phyloP scores from a whole-genome alignment of 2,888 invertebrate species.

The Harpagoxenus sublaevis region DNA sequence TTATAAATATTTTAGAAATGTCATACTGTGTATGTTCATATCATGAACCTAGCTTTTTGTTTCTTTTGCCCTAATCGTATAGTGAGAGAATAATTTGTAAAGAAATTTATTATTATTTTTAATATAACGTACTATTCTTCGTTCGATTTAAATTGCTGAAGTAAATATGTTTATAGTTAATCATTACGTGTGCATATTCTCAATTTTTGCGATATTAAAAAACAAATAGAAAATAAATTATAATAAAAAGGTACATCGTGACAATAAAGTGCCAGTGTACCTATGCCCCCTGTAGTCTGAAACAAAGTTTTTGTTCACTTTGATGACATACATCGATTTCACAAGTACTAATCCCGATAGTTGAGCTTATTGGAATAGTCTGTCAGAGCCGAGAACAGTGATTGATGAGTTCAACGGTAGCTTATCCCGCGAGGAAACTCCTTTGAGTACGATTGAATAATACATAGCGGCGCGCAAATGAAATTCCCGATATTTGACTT shows the following conservation, averaged over 20 bases:
- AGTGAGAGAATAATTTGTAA: not conserved
- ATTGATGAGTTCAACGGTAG: constrained; percentile 50
- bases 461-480: constrained; percentile 62
- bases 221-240: not conserved
- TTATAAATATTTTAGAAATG: not conserved
- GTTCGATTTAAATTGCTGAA: not conserved
- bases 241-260: not conserved
- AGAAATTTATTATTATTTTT: not conserved
- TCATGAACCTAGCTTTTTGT: not conserved
- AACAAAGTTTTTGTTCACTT: constrained; percentile 45
- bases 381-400: constrained; percentile 54
- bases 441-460: constrained; percentile 53
- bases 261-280: not conserved
- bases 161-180: not conserved
- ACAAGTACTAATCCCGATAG: constrained; percentile 48
- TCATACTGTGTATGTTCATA: not conserved
- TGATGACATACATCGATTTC: constrained; percentile 54
- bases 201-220: not conserved
- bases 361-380: constrained; percentile 54
- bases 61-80: not conserved
- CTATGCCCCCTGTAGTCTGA: not conserved
- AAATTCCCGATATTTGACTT: constrained; percentile 71
- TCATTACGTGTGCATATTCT: not conserved
- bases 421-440: constrained; percentile 46
- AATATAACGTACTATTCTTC: not conserved